These are phyloP conservation scores for Endomychus coccineus DNA, from an alignment of 2,888 invertebrate genomes.

Conservation along the genomic window DNA sequence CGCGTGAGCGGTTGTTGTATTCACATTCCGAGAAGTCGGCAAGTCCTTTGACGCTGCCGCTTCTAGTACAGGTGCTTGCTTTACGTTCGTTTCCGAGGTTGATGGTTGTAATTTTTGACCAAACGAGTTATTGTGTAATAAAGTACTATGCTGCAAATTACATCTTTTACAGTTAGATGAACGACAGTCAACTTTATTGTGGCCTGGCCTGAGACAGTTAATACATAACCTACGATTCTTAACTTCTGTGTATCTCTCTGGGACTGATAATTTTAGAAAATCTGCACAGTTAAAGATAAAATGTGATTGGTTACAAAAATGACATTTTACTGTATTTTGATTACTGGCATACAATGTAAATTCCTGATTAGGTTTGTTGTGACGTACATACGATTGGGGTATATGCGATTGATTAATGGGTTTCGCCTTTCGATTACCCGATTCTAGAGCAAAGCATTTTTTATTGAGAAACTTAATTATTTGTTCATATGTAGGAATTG, in stretches of 20 bases:
- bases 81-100: background rate
- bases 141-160: conserved; percentile 8
- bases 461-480: conserved; percentile 10
- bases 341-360: background rate
- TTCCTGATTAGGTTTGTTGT: background rate
- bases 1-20: conserved; percentile 1
- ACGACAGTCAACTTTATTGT: conserved; percentile 1
- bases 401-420: background rate
- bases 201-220: conserved; percentile 13
- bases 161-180: conserved; percentile 10
- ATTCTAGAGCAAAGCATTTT: conserved; percentile 9
- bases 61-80: background rate
- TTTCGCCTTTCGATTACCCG: conserved; percentile 2
- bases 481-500: conserved; percentile 8
- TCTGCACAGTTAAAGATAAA: conserved; percentile 3
- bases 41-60: too few relatives aligned
- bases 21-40: too few relatives aligned
- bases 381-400: too few relatives aligned
- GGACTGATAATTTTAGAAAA: conserved; percentile 5
- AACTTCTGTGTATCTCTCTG: background rate
- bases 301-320: conserved; percentile 2
- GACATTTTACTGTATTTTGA: conserved; percentile 1
- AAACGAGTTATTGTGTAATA: conserved; percentile 9
- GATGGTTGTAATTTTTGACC: background rate
- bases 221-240: conserved; percentile 12